Percentiles rank a stretch among this genome's conserved stretches.
These are phyloP conservation scores for Chrosomus eos DNA, from an alignment of 2,797 vertebrate genomes.

Conservation along the genomic window DNA sequence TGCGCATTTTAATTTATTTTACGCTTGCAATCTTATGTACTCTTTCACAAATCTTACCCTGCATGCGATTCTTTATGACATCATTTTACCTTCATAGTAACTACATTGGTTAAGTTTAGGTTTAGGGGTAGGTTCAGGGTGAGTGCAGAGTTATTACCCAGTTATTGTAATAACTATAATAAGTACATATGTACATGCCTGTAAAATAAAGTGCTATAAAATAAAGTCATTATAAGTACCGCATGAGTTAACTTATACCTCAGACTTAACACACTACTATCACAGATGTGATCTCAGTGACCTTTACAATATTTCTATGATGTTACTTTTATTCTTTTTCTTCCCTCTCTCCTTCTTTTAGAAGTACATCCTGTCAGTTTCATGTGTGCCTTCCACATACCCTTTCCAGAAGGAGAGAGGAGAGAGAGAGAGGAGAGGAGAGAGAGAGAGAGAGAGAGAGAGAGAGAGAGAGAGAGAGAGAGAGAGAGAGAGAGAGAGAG, in stretches of 20 bases:
- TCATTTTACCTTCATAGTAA: too few relatives aligned
- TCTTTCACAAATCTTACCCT: too few relatives aligned
- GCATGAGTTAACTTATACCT: background rate
- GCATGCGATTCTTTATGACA: too few relatives aligned
- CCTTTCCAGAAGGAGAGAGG: conserved; percentile 47
- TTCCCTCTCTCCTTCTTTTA: conserved; percentile 17
- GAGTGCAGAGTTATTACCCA: too few relatives aligned
- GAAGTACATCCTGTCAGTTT: conserved; percentile 45
- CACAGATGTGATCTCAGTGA: background rate
- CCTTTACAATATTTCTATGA: conserved; percentile 34
- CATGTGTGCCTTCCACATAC: conserved; percentile 25
- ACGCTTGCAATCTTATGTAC: too few relatives aligned
- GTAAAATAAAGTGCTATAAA: too few relatives aligned
- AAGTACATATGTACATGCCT: too few relatives aligned
- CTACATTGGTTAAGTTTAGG: too few relatives aligned
- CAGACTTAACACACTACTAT: background rate
- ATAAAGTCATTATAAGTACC: too few relatives aligned
- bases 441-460: background rate
- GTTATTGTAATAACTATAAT: too few relatives aligned
- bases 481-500: background rate
- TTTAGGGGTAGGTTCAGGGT: too few relatives aligned
- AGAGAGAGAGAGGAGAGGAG: background rate
- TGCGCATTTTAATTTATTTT: too few relatives aligned
- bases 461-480: background rate
- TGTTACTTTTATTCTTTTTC: conserved; percentile 42